These are phyloP conservation scores for Caranx melampygus DNA, from an alignment of 2,113 vertebrate genomes.

Conservation along the genomic window DNA sequence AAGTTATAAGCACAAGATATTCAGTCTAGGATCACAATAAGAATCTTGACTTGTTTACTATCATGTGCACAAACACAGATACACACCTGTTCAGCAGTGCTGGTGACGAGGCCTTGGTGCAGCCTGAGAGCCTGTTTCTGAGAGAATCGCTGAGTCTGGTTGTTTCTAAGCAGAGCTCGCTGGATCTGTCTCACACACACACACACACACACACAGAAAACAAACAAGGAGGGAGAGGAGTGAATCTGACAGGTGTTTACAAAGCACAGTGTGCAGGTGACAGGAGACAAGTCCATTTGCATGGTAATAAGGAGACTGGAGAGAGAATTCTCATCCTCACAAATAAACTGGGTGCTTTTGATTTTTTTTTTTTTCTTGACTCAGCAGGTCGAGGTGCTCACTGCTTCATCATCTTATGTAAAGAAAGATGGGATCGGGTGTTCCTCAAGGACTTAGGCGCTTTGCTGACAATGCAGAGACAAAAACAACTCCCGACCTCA, in stretches of 20 bases:
- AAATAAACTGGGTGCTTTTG: conserved; percentile 42
- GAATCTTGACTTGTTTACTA: conserved; percentile 36
- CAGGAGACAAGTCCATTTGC: conserved; percentile 67
- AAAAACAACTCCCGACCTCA: not conserved
- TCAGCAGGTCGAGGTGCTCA: conserved; percentile 58
- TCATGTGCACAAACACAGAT: conserved; percentile 80
- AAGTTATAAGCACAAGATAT: not conserved
- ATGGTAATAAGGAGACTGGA: conserved; percentile 69
- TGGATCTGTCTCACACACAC: conserved; percentile 85
- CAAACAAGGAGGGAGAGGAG: conserved; percentile 32
- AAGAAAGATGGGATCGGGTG: conserved; percentile 35
- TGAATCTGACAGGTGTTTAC: conserved; percentile 68
- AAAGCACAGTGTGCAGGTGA: conserved; percentile 54
- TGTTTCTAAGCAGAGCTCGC: conserved; percentile 90
- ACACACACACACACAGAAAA: conserved; percentile 25
- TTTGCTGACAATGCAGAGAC: conserved; percentile 6
- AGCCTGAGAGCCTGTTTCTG: conserved; percentile 91
- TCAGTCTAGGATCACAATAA: not conserved
- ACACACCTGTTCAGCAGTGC: conserved; percentile 90
- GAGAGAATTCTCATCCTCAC: conserved; percentile 53
- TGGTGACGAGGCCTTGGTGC: conserved; percentile 91
- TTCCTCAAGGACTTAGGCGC: conserved; percentile 16
- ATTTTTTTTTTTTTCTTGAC: conserved; percentile 58
- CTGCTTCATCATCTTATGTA: conserved; percentile 54
- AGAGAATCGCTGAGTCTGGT: conserved; percentile 89